These are phyloP conservation scores for Paedocypris micromegethes DNA, from an alignment of 2,797 vertebrate genomes.

Conservation along the genomic window DNA sequence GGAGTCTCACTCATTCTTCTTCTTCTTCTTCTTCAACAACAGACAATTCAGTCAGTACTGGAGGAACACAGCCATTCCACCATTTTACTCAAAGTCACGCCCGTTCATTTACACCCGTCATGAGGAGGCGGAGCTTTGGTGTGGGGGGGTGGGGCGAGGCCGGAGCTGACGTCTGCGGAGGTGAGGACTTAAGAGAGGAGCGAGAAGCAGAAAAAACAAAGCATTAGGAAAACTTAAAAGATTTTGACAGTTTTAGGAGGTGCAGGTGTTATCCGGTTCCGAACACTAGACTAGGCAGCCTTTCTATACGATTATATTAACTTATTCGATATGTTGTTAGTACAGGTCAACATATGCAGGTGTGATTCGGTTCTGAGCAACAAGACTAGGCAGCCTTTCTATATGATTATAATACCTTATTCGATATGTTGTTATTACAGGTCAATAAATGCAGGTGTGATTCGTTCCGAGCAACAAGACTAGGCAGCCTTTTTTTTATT, in stretches of 20 bases:
- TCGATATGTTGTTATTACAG: too few relatives aligned
- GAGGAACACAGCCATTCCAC: slow-evolving; percentile 88
- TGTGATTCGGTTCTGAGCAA: too few relatives aligned
- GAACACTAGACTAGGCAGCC: not conserved
- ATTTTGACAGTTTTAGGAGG: too few relatives aligned
- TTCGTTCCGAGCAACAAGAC: not conserved
- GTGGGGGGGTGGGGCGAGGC: slow-evolving; percentile 55
- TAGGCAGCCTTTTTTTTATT: not conserved
- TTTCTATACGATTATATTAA: too few relatives aligned
- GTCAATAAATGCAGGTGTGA: too few relatives aligned
- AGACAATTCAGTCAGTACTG: slow-evolving; percentile 93
- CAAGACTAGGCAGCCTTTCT: too few relatives aligned
- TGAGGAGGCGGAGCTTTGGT: slow-evolving; percentile 51
- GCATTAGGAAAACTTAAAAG: too few relatives aligned
- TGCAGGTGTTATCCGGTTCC: too few relatives aligned
- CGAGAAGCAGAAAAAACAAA: too few relatives aligned
- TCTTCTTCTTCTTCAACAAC: slow-evolving; percentile 21
- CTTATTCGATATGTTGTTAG: not conserved
- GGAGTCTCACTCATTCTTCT: slow-evolving; percentile 8
- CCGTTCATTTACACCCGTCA: slow-evolving; percentile 44
- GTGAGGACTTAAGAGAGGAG: slow-evolving; percentile 44
- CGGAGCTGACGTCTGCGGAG: slow-evolving; percentile 63
- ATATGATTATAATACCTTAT: too few relatives aligned
- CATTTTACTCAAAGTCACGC: slow-evolving; percentile 72
- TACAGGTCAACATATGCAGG: slow-evolving; percentile 16